These are phyloP conservation scores for Diabrotica balteata DNA, from an alignment of 2,888 invertebrate species.

Conservation along the genomic window DNA sequence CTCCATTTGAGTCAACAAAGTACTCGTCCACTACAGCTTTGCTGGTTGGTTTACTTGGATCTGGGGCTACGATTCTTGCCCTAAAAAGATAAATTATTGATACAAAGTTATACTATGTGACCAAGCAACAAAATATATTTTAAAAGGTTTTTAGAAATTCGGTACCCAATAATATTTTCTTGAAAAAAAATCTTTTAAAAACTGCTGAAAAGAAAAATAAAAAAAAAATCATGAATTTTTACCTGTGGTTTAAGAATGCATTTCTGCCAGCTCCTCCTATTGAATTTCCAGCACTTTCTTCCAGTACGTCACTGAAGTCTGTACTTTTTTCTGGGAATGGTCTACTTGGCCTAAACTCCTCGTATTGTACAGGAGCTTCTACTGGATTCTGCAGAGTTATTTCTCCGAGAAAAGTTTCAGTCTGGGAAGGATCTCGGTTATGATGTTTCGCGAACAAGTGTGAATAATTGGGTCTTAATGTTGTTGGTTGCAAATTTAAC, in stretches of 20 bases:
- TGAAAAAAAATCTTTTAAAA: no score
- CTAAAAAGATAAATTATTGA: slow-evolving; percentile 15
- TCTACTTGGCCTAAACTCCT: slow-evolving; percentile 37
- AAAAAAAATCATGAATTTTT: background rate
- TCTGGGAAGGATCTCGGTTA: slow-evolving; percentile 67
- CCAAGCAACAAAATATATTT: no score
- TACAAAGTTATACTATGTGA: no score
- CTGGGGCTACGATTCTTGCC: slow-evolving; percentile 54
- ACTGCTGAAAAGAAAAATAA: no score
- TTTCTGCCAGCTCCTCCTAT: slow-evolving; percentile 32
- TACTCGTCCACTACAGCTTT: slow-evolving; percentile 51
- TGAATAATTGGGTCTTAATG: slow-evolving; percentile 65
- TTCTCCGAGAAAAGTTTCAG: slow-evolving; percentile 70
- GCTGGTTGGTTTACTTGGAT: slow-evolving; percentile 43
- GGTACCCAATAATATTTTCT: no score
- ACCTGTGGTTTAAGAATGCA: slow-evolving; percentile 50
- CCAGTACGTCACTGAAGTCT: slow-evolving; percentile 24
- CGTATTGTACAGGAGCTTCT: slow-evolving; percentile 54
- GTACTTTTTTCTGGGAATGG: slow-evolving; percentile 37
- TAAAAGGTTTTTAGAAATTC: no score
- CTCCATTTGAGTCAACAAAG: slow-evolving; percentile 54
- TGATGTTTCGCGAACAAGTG: slow-evolving; percentile 66
- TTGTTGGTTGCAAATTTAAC: slow-evolving; percentile 53
- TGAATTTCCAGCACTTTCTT: slow-evolving; percentile 34
- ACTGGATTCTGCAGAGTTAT: slow-evolving; percentile 70